Percentiles rank a stretch among this genome's conserved stretches.
These are phyloP conservation scores for Florisuga fusca DNA, from an alignment of 2,797 vertebrate genomes.

Conservation along the genomic window DNA sequence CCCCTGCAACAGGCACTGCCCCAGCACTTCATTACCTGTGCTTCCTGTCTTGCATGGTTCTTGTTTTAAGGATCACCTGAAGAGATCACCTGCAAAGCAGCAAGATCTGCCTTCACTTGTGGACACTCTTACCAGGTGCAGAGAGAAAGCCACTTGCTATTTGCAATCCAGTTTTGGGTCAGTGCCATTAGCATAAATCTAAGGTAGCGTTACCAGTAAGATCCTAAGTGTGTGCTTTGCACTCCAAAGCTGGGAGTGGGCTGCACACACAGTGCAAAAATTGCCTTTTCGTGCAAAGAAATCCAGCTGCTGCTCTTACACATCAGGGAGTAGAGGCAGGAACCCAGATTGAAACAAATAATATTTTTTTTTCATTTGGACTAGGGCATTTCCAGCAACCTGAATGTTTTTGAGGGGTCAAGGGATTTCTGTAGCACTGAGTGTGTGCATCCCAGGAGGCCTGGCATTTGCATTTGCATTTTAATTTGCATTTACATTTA, in stretches of 20 bases:
- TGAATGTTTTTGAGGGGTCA: conserved; percentile 12
- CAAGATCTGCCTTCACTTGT: background rate
- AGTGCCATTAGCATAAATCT: no score
- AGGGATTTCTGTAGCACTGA: background rate
- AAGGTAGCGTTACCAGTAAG: background rate
- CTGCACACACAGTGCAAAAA: background rate
- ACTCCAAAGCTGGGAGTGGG: background rate
- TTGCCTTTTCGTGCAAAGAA: background rate
- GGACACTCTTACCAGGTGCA: no score
- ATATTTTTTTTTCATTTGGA: background rate
- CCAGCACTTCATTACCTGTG: background rate
- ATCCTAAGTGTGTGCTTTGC: background rate
- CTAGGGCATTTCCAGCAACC: background rate
- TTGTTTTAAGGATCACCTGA: background rate
- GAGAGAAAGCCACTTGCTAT: background rate
- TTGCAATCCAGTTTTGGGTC: no score
- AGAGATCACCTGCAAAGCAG: background rate
- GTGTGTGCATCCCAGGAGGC: background rate
- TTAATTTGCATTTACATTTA: conserved; percentile 36
- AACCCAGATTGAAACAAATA: background rate
- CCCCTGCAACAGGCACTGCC: accelerated
- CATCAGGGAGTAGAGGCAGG: background rate
- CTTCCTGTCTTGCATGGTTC: background rate
- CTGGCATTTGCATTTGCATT: conserved; percentile 51
- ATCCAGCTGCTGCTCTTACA: background rate